Evolutionary conservation across 2,113 vertebrate species (phyloP).

Genomic region (Brienomyrus brachyistius): DNA sequence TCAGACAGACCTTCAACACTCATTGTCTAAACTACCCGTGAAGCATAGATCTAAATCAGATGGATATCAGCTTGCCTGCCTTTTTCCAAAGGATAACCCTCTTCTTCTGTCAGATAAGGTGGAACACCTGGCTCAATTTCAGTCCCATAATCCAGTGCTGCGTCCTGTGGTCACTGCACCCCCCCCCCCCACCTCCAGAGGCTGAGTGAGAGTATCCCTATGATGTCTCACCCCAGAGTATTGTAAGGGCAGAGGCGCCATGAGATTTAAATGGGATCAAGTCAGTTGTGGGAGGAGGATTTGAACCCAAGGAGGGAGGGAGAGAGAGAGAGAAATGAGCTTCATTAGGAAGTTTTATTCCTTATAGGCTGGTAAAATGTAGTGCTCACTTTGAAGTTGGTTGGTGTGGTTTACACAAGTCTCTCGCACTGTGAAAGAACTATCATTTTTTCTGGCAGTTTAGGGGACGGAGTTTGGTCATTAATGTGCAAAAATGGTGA

Average conservation of each 20-base stretch:
- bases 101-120: not conserved
- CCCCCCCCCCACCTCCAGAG: not conserved
- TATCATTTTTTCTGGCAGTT: not conserved
- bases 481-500: not conserved
- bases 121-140: not conserved
- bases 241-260: constrained; percentile 8
- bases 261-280: constrained; percentile 62
- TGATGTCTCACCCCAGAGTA: constrained; percentile 19
- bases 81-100: not conserved
- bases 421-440: not conserved
- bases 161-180: not conserved
- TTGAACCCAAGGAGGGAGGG: not conserved
- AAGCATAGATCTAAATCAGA: too few species aligned
- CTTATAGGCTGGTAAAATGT: not conserved
- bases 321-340: not conserved
- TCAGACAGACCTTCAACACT: not conserved
- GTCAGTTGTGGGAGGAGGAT: constrained; percentile 53
- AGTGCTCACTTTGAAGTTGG: not conserved
- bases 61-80: not conserved
- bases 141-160: not conserved
- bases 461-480: not conserved
- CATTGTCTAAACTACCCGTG: not conserved
- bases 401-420: not conserved
- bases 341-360: not conserved
- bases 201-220: not conserved